Evolutionary conservation across 2,113 vertebrate genomes (phyloP).

Genomic region (Cebidichthys violaceus): DNA sequence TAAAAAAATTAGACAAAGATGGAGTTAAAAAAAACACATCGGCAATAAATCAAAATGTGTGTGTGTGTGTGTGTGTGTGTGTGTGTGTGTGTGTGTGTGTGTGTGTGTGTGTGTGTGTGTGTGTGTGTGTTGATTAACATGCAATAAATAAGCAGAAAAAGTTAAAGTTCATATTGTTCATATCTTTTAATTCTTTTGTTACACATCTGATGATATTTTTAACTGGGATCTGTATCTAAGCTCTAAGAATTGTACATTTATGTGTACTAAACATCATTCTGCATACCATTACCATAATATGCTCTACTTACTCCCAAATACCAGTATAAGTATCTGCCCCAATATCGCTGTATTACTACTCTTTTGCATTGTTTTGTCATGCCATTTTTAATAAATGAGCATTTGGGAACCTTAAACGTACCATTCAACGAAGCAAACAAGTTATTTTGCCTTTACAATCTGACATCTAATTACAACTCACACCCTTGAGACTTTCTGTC

Average conservation of each 20-base stretch:
- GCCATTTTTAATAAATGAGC: neutral
- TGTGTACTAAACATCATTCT: neutral
- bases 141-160: neutral
- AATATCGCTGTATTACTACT: neutral
- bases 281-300: neutral
- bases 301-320: neutral
- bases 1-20: neutral
- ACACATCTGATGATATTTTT: neutral
- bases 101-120: too few species aligned
- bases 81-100: too few species aligned
- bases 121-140: neutral
- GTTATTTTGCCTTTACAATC: conserved; percentile 26
- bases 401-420: neutral
- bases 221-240: neutral
- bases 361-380: neutral
- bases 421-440: conserved; percentile 11
- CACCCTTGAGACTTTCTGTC: conserved; percentile 46
- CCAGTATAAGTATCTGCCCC: neutral
- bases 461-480: conserved; percentile 24
- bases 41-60: neutral
- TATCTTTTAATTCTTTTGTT: neutral
- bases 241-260: neutral
- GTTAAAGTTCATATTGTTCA: neutral
- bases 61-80: neutral
- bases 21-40: neutral